Evolutionary conservation across 2,113 vertebrate species (phyloP), one percentile per base, ranked within the genome.

Genomic region (Vicugna pacos): DNA sequence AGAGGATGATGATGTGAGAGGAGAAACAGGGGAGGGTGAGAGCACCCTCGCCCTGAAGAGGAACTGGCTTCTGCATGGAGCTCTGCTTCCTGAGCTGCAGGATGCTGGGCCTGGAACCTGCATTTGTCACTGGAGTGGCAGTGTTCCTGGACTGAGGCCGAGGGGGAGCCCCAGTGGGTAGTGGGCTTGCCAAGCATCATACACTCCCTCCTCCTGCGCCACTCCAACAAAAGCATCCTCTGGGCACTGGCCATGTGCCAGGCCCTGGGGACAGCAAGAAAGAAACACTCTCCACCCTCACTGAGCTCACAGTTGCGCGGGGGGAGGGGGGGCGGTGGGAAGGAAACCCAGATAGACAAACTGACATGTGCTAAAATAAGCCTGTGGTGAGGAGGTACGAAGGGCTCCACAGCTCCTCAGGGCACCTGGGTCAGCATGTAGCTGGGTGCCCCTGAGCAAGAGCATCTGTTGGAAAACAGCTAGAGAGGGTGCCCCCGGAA

Each of bases 51-150:
- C 28, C 10, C 65, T 2, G 35, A 48, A 22, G 69, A 84, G 38
- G 13, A 22, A 22, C 10, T 0, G 0, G 12, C 60, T 82, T 35
- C 81, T 75, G 20, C 4, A 0, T 0, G 46, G 26, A 1, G 3
- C n/a, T 35, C 32, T 52, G 35, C 24, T 16, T 60, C 70, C n/a
- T 24, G 6, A 3, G 30, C 8, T 6, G 5, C 14, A 19, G 30
- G 24, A 3, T 19, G 62, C 48, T 48, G n/a, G 67, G 69, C 38
- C 35, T 24, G 48, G 90, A 46, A 1, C 26, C 28, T 8, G 26
- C 28, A 1, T 42, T 62, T 81, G 89, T 28, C 32, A 9, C 4
- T 0, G 5, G 15, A 6, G 17, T 30, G 56, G 15, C 73, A 64
- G 70, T 9, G 19, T 19, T 42, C 81, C 32, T 62, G 46, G 46